These are phyloP conservation scores for Sorex fumeus DNA, from an alignment of 2,113 vertebrate genomes.

Conservation along the genomic window DNA sequence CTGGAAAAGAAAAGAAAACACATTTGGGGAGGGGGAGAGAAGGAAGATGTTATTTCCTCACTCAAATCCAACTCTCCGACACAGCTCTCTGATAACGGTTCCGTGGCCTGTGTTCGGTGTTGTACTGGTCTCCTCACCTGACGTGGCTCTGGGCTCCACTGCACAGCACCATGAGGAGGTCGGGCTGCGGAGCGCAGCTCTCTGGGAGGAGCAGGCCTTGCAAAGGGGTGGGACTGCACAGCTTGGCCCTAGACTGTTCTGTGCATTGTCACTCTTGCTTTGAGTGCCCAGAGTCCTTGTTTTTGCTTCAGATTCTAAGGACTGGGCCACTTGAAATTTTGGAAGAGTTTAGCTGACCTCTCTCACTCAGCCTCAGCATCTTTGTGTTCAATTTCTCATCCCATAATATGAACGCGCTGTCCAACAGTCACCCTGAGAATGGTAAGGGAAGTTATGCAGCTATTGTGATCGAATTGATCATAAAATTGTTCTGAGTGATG, in stretches of 20 bases:
- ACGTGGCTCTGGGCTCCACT: fast-evolving
- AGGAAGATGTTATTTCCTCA: not conserved
- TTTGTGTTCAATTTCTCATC: too few relatives aligned
- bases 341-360: not conserved
- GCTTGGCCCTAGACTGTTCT: fast-evolving
- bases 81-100: fast-evolving
- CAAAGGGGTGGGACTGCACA: fast-evolving
- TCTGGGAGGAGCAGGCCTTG: fast-evolving
- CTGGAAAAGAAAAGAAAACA: not conserved
- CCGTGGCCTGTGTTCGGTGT: fast-evolving
- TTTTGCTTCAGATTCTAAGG: not conserved
- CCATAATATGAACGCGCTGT: too few relatives aligned
- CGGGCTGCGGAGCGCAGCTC: too few relatives aligned
- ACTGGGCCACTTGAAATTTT: not conserved
- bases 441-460: not conserved
- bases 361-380: not conserved
- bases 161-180: fast-evolving
- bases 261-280: not conserved
- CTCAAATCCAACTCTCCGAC: fast-evolving
- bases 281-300: not conserved
- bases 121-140: fast-evolving
- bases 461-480: not conserved
- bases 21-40: not conserved
- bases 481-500: not conserved
- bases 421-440: too few relatives aligned